Percentiles rank a stretch among this genome's conserved stretches.
phyloP scores from a whole-genome alignment of 2,888 invertebrate species.

The Spodoptera exigua region DNA sequence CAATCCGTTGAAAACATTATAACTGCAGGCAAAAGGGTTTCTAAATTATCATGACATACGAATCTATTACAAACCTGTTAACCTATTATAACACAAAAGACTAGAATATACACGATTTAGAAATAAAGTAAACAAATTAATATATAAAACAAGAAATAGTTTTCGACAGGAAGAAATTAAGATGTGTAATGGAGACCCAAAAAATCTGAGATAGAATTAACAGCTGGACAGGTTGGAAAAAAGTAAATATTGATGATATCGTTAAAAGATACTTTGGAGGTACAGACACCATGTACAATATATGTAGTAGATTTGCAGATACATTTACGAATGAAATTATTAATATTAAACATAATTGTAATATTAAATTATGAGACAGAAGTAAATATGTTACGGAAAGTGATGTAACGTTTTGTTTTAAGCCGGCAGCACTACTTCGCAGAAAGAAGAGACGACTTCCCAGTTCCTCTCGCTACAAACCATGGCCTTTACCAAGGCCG shows the following conservation, averaged over 20 bases:
- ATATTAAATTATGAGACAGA: constrained; percentile 12
- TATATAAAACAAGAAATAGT: constrained; percentile 4
- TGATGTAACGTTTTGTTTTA: constrained; percentile 13
- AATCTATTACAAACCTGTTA: too few species aligned
- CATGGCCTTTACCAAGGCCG: too few species aligned
- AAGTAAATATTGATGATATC: constrained; percentile 18
- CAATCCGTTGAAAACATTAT: too few species aligned
- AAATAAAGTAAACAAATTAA: constrained; percentile 12
- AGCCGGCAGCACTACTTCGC: too few species aligned
- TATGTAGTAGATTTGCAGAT: constrained; percentile 20
- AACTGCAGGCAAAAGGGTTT: too few species aligned
- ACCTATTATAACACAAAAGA: too few species aligned
- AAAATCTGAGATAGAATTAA: constrained; percentile 14
- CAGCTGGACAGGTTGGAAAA: constrained; percentile 16
- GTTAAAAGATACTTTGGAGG: constrained; percentile 9
- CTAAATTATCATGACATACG: too few species aligned
- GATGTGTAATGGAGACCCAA: constrained; percentile 8
- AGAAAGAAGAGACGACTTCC: too few species aligned
- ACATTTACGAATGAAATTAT: constrained; percentile 15
- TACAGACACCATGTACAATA: constrained; percentile 13
- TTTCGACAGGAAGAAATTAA: constrained; percentile 2
- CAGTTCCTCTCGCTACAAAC: too few species aligned
- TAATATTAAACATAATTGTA: constrained; percentile 11
- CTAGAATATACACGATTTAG: constrained; percentile 8
- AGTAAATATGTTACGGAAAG: constrained; percentile 5